A percentile compares a stretch with the other conserved stretches of the same genome.
These are phyloP conservation scores for Epinephelus malabaricus DNA, from an alignment of 2,797 vertebrate species.

Conservation along the genomic window DNA sequence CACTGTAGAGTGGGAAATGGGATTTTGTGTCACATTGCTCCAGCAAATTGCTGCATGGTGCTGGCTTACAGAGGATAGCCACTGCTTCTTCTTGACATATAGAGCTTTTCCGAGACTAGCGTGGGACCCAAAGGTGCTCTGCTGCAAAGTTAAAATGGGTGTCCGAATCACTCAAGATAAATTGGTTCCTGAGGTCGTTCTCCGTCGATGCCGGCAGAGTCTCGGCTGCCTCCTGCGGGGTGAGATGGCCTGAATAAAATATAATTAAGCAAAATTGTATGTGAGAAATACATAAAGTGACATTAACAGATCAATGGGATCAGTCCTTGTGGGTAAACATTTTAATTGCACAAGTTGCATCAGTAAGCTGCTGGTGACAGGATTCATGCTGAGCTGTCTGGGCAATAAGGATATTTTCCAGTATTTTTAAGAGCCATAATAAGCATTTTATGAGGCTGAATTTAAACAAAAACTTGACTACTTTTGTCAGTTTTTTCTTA, in stretches of 20 bases:
- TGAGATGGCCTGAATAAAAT: background rate
- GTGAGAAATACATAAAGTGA: background rate
- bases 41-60: constrained; percentile 65
- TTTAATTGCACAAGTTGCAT: too few species aligned
- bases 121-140: constrained; percentile 45
- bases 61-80: constrained; percentile 59
- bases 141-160: constrained; percentile 38
- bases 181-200: constrained; percentile 39
- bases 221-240: background rate
- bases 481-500: too few species aligned
- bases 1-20: constrained; percentile 72
- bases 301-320: background rate
- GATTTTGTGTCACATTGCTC: constrained; percentile 76
- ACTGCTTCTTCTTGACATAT: constrained; percentile 61
- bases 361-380: too few species aligned
- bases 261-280: background rate
- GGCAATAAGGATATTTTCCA: too few species aligned
- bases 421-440: too few species aligned
- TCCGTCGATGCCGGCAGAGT: constrained; percentile 6
- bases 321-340: background rate
- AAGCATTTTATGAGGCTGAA: too few species aligned
- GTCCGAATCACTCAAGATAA: constrained; percentile 46
- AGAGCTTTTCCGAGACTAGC: constrained; percentile 54
- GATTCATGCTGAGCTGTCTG: too few species aligned
- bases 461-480: too few species aligned